These are phyloP conservation scores for Orcinus orca DNA, from an alignment of 2,113 vertebrate species.

Conservation along the genomic window DNA sequence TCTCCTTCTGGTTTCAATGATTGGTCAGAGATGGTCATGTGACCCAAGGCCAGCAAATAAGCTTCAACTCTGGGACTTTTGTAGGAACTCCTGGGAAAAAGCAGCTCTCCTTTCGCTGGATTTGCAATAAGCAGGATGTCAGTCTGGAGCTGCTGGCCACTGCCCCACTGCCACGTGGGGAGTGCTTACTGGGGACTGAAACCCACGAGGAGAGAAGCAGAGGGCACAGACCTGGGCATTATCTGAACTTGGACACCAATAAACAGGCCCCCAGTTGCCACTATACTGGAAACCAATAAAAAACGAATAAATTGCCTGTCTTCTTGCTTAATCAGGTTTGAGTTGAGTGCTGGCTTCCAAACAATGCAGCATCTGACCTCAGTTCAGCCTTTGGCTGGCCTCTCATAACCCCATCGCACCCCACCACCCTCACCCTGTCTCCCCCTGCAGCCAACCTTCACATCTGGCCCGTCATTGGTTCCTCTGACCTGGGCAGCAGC, in stretches of 20 bases:
- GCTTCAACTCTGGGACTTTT: neutral
- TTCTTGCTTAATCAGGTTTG: neutral
- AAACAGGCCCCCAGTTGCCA: neutral
- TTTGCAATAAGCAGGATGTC: neutral
- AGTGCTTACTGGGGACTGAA: neutral
- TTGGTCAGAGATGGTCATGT: neutral
- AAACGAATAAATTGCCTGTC: neutral
- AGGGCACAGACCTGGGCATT: neutral
- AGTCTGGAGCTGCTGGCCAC: neutral
- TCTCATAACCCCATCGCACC: neutral
- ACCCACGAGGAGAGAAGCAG: neutral
- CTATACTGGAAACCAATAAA: neutral
- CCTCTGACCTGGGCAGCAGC: neutral
- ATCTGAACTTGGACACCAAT: neutral
- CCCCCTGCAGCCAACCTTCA: neutral
- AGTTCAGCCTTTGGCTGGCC: neutral
- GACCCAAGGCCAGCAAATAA: neutral
- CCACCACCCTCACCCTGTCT: neutral
- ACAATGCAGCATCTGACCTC: neutral
- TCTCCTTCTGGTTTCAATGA: neutral
- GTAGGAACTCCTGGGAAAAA: neutral
- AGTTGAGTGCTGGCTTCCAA: neutral
- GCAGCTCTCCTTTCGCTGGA: neutral
- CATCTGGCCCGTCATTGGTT: neutral
- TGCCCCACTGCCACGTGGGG: accelerated